Conservation (phyloP, 1,140 invertebrate species). For the Papilio polyxenes region DNA sequence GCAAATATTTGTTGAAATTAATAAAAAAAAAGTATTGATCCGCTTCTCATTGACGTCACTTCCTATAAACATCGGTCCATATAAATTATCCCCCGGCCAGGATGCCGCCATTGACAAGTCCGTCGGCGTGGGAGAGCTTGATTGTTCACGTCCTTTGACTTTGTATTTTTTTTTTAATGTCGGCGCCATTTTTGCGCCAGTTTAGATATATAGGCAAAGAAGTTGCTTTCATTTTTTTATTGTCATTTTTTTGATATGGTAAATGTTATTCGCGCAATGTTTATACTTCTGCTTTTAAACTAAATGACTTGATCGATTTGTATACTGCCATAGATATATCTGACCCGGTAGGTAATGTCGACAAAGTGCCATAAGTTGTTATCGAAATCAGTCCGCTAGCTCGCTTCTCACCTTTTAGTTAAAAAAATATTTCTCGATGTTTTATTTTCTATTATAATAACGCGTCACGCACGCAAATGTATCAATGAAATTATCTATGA, state of each 20-base stretch:
- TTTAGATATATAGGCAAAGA: neutral
- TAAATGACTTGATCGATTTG: no score
- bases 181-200: constrained; percentile 28
- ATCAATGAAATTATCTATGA: constrained; percentile 45
- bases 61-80: constrained; percentile 40
- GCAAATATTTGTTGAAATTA: neutral
- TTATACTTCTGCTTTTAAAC: no score
- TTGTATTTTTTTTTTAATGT: constrained; percentile 30
- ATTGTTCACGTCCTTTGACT: constrained; percentile 53
- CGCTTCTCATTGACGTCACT: constrained; percentile 35
- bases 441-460: neutral
- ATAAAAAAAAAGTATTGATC: constrained; percentile 17
- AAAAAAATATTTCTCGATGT: neutral
- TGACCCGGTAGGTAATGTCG: no score
- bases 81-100: constrained; percentile 45
- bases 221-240: neutral
- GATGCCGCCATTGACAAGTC: constrained; percentile 54
- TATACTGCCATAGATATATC: no score
- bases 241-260: no score
- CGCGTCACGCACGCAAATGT: constrained; percentile 13
- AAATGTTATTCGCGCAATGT: no score
- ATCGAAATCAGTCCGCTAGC: no score
- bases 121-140: constrained; percentile 45
- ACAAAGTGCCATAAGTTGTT: no score
- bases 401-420: neutral